These are phyloP conservation scores for Oxyura jamaicensis DNA, from an alignment of 2,113 vertebrate species.

Conservation along the genomic window DNA sequence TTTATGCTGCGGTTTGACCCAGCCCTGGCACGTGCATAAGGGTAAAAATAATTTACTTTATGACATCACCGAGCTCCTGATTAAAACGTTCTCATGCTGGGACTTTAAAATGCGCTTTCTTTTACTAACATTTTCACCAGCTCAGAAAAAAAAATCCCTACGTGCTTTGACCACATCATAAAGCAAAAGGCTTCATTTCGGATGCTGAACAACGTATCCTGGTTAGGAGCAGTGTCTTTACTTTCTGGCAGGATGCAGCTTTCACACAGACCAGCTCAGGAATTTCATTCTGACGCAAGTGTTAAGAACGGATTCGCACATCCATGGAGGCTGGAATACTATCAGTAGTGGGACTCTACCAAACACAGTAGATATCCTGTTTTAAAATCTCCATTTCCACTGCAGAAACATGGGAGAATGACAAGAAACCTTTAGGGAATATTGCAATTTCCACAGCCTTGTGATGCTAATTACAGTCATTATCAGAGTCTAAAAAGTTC, in stretches of 20 bases:
- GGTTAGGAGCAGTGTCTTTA: background rate
- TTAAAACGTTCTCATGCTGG: background rate
- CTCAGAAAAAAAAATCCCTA: background rate
- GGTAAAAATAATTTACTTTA: background rate
- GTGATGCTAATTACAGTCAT: conserved; percentile 73
- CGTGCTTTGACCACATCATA: background rate
- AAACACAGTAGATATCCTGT: background rate
- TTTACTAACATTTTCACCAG: background rate
- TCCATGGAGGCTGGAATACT: background rate
- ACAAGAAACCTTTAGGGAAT: conserved; percentile 59
- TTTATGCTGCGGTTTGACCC: background rate
- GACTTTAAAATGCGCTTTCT: background rate
- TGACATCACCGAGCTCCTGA: background rate
- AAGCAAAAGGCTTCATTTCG: background rate
- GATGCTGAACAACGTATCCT: background rate
- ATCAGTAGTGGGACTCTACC: background rate
- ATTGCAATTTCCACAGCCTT: conserved; percentile 52
- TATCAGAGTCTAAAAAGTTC: conserved; percentile 43
- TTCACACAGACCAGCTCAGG: background rate
- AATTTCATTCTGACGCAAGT: background rate
- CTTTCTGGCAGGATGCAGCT: conserved; percentile 22
- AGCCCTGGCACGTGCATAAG: background rate
- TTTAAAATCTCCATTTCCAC: conserved; percentile 26
- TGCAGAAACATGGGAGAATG: background rate
- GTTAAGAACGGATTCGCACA: background rate